A percentile compares a stretch with the other conserved stretches of the same genome.
phyloP scores from a whole-genome alignment of 2,888 invertebrate species.

The Pterobdella sp. region DNA sequence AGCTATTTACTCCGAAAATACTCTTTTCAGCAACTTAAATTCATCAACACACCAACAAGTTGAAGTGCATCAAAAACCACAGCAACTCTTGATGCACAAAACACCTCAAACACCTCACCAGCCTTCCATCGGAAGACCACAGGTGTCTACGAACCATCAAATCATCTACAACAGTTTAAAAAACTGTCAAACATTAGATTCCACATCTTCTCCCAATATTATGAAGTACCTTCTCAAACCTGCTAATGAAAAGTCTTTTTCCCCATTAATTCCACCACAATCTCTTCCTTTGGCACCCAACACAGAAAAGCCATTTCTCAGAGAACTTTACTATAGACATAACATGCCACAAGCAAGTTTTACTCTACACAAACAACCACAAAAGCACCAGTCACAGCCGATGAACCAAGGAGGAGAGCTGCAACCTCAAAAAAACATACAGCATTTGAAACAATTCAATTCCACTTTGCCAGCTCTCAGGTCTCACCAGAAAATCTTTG shows the following conservation, averaged over 20 bases:
- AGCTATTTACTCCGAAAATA: neutral
- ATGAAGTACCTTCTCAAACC: constrained; percentile 8
- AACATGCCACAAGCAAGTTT: neutral
- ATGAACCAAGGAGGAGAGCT: neutral
- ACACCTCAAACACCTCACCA: neutral
- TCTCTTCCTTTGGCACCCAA: neutral
- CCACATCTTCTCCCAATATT: neutral
- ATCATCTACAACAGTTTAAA: neutral
- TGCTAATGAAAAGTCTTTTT: neutral
- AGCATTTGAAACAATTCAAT: neutral
- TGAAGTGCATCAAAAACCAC: neutral
- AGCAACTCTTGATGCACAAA: neutral
- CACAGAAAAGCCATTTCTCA: neutral
- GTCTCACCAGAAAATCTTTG: neutral
- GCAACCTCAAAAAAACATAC: neutral
- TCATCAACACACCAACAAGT: neutral
- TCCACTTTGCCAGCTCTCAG: constrained; percentile 2
- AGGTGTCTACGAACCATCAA: no score
- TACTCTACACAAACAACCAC: neutral
- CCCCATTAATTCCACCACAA: neutral
- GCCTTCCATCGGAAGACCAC: no score
- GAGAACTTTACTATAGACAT: constrained; percentile 11
- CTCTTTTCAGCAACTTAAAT: no score
- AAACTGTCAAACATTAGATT: neutral
- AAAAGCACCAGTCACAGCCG: neutral